Base-by-base conservation (phyloP, 2,113 vertebrate genomes). In the Leptodactylus fuscus region DNA sequence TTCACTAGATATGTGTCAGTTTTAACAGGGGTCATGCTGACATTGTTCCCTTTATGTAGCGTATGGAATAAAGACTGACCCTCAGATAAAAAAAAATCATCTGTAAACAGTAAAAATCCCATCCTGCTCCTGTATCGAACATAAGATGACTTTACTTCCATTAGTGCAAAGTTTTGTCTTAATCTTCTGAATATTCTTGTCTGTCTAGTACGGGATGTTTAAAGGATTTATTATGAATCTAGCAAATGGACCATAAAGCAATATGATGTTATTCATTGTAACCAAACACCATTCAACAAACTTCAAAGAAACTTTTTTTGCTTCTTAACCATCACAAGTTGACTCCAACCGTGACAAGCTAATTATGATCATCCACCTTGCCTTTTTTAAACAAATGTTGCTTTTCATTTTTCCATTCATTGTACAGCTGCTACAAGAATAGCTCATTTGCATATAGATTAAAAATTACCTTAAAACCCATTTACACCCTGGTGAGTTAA, bases 391-490 rank as follows among this genome's bases (percentile, higher is more conserved):
- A 89, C 90, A 91, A 86, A 84, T 87, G 87, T 70, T 91, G 18
- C 87, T 86, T 78, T 81, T 88, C 69, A 62, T 88, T 90, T 89
- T 89, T 88, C 89, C 58, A 89, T 88, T 91, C 89, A 87, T 87
- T 85, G 74, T 89, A 88, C 7, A 85, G 60, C 83, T 89, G 0
- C 89, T 87, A 87, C 27, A 90, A 81, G 89, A 91, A 90, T 89
- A 87, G 12, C 76, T 89, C 83, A 91, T 92, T 93, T 93, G 89
- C 89, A 92, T 90, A 90, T 83, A 92, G 88, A 92, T 92, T 93
- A 92, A 92, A 90, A 92, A 91, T 90, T 91, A 91, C 82, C 62
- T 91, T 88, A 85, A 91, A 88, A 81, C 13, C 88, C 88, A 89
- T 90, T 92, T 91, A 90, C 20, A 46, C 73, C 32, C 90, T 88